Conservation (phyloP, 2,888 invertebrate species). For the Erynnis tages region DNA sequence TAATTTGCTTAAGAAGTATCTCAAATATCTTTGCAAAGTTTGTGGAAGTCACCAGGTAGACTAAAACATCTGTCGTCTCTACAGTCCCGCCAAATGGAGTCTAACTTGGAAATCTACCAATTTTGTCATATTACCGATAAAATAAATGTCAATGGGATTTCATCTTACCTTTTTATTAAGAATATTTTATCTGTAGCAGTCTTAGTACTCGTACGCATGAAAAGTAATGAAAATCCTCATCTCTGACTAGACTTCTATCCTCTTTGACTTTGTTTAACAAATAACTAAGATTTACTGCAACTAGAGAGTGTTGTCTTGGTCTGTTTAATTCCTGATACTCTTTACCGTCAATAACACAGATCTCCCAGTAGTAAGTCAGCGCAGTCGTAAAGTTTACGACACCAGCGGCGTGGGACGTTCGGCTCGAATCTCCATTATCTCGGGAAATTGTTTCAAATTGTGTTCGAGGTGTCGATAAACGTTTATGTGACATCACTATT, state of each 20-base stretch:
- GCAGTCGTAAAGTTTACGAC: constrained; percentile 30
- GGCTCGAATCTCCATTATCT: constrained; percentile 34
- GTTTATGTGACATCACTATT: constrained; percentile 35
- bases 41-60: constrained; percentile 13
- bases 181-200: too few relatives aligned
- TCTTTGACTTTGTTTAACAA: too few relatives aligned
- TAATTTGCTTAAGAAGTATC: too few relatives aligned
- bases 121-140: constrained; percentile 16
- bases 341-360: neutral
- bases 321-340: neutral
- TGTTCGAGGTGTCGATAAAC: constrained; percentile 40
- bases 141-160: constrained; percentile 17
- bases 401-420: constrained; percentile 27
- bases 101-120: constrained; percentile 23
- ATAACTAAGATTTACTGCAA: too few relatives aligned
- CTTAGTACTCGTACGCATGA: too few relatives aligned
- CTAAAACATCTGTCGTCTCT: constrained; percentile 15
- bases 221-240: too few relatives aligned
- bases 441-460: constrained; percentile 41
- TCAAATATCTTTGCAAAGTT: constrained; percentile 6
- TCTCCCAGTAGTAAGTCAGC: constrained; percentile 12
- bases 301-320: too few relatives aligned
- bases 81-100: constrained; percentile 22
- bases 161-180: neutral
- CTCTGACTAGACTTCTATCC: too few relatives aligned